These are phyloP conservation scores for Ophion costatus DNA, from an alignment of 2,888 invertebrate species.

Conservation along the genomic window DNA sequence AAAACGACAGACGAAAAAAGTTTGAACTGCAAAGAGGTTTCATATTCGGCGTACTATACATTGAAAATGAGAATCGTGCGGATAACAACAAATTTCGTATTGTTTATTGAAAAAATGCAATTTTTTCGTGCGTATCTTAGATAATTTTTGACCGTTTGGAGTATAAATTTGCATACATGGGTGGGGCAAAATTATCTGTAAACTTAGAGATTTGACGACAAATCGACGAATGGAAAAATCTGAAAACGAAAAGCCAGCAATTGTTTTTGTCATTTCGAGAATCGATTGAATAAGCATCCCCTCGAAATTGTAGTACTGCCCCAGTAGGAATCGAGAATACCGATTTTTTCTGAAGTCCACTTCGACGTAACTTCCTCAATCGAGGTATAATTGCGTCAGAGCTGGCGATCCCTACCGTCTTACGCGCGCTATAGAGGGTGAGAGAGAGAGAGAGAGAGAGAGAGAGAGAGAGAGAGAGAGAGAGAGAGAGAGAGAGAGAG, in stretches of 20 bases:
- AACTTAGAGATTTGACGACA: neutral
- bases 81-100: too few relatives aligned
- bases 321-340: neutral
- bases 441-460: constrained; percentile 47
- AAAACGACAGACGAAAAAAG: too few relatives aligned
- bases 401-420: constrained; percentile 24
- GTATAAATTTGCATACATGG: too few relatives aligned
- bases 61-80: too few relatives aligned
- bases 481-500: neutral
- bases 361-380: constrained; percentile 37
- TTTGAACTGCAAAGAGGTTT: too few relatives aligned
- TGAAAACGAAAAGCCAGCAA: neutral
- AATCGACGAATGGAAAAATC: neutral
- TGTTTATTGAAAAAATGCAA: too few relatives aligned
- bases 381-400: constrained; percentile 60
- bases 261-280: neutral
- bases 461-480: neutral
- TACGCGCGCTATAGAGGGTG: constrained; percentile 23
- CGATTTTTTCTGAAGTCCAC: neutral
- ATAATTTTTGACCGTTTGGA: too few relatives aligned
- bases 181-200: neutral
- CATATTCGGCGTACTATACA: too few relatives aligned
- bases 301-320: neutral
- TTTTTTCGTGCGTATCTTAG: too few relatives aligned
- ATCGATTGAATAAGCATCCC: neutral